phyloP scores from a whole-genome alignment of 2,113 vertebrate genomes.

The Desmodus rotundus region DNA sequence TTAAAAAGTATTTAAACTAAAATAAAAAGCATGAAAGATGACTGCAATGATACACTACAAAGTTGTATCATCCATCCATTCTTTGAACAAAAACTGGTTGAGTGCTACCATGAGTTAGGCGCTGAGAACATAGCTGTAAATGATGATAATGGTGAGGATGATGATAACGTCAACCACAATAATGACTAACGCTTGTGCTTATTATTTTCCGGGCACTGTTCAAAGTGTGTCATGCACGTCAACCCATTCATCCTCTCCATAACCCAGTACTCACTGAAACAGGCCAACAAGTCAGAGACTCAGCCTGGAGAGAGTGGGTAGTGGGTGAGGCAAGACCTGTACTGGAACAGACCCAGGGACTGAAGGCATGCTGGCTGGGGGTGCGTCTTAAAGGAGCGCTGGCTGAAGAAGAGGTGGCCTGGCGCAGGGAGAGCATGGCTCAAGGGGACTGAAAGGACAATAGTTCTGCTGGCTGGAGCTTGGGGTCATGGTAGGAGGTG shows the following conservation, averaged over 20 bases:
- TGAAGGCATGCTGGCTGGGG: neutral
- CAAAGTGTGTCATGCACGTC: neutral
- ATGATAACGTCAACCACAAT: too few relatives aligned
- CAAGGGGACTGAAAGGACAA: neutral
- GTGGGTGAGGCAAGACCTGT: neutral
- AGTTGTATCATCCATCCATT: neutral
- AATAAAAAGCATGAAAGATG: neutral
- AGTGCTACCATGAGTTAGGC: neutral
- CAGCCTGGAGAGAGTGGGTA: too few relatives aligned
- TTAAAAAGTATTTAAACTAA: slow-evolving; percentile 5
- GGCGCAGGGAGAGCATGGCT: neutral
- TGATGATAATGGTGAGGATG: neutral
- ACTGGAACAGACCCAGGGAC: neutral
- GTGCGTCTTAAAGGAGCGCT: neutral
- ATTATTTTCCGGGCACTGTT: neutral
- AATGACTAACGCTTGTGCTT: neutral
- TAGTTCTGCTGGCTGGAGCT: neutral
- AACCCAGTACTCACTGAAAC: neutral
- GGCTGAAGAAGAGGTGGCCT: neutral
- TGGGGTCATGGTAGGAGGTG: neutral
- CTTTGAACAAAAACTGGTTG: neutral
- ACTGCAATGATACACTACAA: neutral
- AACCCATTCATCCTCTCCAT: neutral
- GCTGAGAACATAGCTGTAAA: neutral
- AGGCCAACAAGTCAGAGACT: neutral